phyloP scores from a whole-genome alignment of 2,797 vertebrate genomes.

The Garrulus glandarius region DNA sequence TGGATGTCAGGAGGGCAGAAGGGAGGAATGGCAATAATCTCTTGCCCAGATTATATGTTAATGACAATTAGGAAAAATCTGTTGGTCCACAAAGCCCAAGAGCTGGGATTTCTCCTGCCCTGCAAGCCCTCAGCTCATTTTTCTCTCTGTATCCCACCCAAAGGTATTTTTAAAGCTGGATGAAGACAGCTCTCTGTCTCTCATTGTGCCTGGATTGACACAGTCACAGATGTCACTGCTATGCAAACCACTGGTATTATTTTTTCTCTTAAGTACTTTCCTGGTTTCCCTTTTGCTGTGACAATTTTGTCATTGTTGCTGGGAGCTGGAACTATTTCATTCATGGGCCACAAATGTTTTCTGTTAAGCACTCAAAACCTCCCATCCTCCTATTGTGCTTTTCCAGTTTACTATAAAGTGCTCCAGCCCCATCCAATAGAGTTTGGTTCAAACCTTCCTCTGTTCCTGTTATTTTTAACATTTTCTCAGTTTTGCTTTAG shows the following conservation, averaged over 20 bases:
- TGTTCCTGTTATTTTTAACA: neutral
- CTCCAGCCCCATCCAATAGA: neutral
- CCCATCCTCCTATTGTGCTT: neutral
- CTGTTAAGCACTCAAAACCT: neutral
- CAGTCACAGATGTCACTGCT: neutral
- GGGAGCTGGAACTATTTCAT: slow-evolving; percentile 8
- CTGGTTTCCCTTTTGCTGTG: slow-evolving; percentile 11
- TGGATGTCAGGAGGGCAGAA: neutral
- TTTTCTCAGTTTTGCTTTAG: neutral
- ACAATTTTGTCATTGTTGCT: neutral
- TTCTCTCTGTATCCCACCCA: neutral
- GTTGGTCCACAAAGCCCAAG: neutral
- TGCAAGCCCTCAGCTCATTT: neutral
- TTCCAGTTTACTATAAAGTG: neutral
- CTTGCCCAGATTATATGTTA: neutral
- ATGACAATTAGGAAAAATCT: neutral
- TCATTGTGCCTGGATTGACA: neutral
- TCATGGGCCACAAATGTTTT: slow-evolving; percentile 25
- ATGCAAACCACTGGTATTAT: neutral
- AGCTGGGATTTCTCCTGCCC: neutral
- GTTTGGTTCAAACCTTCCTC: neutral
- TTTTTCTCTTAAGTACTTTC: neutral
- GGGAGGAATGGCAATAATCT: neutral
- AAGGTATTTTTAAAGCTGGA: slow-evolving; percentile 6
- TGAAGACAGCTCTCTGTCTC: neutral